Evolutionary conservation across 1,140 invertebrate species (phyloP), one percentile per base, ranked within the genome.

Genomic region (Helicorthomorpha holstii): DNA sequence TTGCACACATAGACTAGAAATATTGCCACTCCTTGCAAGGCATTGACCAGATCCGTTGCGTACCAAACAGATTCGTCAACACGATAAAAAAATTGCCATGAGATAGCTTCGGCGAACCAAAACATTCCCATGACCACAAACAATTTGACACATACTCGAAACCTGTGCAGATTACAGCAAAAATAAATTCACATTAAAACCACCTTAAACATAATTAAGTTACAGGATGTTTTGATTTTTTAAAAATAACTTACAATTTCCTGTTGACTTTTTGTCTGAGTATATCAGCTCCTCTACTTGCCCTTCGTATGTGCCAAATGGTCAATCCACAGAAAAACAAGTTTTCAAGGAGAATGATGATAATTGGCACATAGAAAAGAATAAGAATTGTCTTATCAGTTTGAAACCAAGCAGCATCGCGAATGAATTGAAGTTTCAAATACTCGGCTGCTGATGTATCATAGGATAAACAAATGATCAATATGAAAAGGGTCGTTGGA

Each of bases 391-490:
- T 34, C 29, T 16, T 34, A 7, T 7, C 7, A 34, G 7, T 16
- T 16, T 7, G 7, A 16, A 34, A 34, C 29, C 47, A 10, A 48
- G 25, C 19, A 48, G 19, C n/a, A 7, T 7, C 16, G 7, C 16
- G 29, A 7, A 7, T 1, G 61, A 59, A 48, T 57, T 45, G 0
- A 41, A 22, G 2, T 24, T 44, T 12, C 44, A 64, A 48, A 66
- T 67, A 16, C 54, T 46, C 16, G 61, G 44, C 38, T 4, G 4
- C 19, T 53, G 49, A 21, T 51, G 24, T 27, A 4, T 46, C 29
- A 41, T 62, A 55, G 49, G 70, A 61, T 2, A 62, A 42, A 22
- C 58, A 21, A 0, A 67, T 26, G 7, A 63, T 55, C 0, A 60
- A 1, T 0, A 49, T 14, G 0, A 64, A 59, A 26, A 67, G 61